phyloP scores from a whole-genome alignment of 1,140 invertebrate genomes.

The Ylistrum balloti region DNA sequence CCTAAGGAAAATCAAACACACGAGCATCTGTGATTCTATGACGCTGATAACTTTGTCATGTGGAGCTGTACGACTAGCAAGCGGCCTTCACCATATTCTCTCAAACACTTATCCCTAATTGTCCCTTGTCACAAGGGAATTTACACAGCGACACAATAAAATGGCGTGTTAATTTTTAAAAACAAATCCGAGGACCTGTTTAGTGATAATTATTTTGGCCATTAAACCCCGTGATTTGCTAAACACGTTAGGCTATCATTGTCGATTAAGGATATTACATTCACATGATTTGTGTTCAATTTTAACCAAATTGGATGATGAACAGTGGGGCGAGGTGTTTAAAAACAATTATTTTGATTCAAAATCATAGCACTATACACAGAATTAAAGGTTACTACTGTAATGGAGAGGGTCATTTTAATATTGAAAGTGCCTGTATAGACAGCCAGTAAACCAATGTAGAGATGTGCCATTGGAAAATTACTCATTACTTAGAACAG shows the following conservation, averaged over 20 bases:
- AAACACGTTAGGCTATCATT: background rate
- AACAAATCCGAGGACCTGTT: constrained; percentile 19
- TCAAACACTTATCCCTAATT: constrained; percentile 16
- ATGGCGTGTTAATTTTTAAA: constrained; percentile 29
- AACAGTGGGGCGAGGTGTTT: background rate
- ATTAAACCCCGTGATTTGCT: constrained; percentile 17
- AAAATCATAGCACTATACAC: background rate
- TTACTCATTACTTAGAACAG: background rate
- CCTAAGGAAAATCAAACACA: background rate
- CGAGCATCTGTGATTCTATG: background rate
- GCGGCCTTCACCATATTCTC: background rate
- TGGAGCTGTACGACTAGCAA: background rate
- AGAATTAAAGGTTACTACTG: background rate
- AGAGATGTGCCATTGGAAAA: background rate
- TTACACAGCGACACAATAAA: background rate
- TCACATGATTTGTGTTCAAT: constrained; percentile 13
- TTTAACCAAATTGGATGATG: constrained; percentile 39
- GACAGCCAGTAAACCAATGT: background rate
- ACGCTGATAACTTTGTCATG: background rate
- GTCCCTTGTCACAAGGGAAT: constrained; percentile 31
- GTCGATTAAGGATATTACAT: constrained; percentile 33
- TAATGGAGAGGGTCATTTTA: constrained; percentile 34
- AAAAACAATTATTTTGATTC: constrained; percentile 34
- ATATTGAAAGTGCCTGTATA: constrained; percentile 3
- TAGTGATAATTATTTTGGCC: constrained; percentile 11